Base-by-base conservation (phyloP, 2,888 invertebrate genomes). In the Acronicta psi region DNA sequence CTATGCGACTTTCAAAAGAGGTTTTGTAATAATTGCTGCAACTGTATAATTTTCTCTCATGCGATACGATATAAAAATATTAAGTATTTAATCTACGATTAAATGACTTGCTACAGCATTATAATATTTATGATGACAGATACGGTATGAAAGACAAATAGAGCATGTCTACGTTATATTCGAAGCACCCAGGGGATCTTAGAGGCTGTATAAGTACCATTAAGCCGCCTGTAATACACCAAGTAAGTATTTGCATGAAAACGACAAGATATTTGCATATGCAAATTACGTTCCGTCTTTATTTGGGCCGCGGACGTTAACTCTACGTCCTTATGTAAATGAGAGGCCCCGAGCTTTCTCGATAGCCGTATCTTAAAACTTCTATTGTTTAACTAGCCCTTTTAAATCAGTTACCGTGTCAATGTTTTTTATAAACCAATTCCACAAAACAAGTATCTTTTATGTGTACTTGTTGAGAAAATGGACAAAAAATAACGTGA, bases 181-280 rank as follows among this genome's bases (percentile, higher is more conserved):
- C 56, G 52, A 69, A 81, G 79, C 82, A 76, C 83, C 84, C 82
- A 63, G 69, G 81, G 83, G 80, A 80, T 80, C 83, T 86, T 80
- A 79, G 86, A 87, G 80, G 82, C 88, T 83, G 85, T 84, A 85
- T 88, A 88, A 89, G 90, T 88, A 88, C 87, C 88, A 89, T 88
- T 89, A 91, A 91, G 88, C 84, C 88, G 88, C 83, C 88, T 86
- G 91, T 92, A 91, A 91, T 92, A 92, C 91, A 89, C 84, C 87
- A 87, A 87, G 85, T 82, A 80, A 79, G 85, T 91, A 91, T 93
- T 92, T 91, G 91, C 91, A 92, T 91, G 88, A 88, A 87, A 91
- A 90, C 89, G 88, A 87, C 84, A 81, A 82, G 83, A 75, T 87
- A 93, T 93, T 93, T 92, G 90, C 93, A 93, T 93, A 93, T 93